Evolutionary conservation across 2,888 invertebrate species (phyloP).

Genomic region (Noctua janthina): DNA sequence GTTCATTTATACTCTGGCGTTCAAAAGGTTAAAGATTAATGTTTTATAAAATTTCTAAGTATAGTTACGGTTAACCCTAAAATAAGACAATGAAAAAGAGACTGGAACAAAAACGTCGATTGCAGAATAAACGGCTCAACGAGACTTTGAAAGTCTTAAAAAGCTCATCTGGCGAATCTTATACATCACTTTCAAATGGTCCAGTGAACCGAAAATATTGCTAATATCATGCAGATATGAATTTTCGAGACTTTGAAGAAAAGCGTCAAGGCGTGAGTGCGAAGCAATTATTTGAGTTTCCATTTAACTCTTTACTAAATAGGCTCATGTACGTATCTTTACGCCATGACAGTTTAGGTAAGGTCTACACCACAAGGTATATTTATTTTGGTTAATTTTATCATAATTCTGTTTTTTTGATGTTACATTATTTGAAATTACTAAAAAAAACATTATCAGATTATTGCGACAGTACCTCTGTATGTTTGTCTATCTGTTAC

Average conservation of each 20-base stretch:
- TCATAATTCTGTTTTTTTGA: background rate
- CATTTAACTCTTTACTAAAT: constrained; percentile 8
- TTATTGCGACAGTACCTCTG: background rate
- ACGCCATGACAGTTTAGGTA: constrained; percentile 3
- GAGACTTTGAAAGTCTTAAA: constrained; percentile 29
- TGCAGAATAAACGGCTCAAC: constrained; percentile 30
- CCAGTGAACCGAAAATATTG: constrained; percentile 47
- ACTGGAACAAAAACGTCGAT: constrained; percentile 24
- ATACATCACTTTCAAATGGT: constrained; percentile 25
- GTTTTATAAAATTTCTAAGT: background rate
- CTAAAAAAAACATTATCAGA: background rate
- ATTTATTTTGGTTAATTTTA: background rate
- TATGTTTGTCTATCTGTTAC: background rate
- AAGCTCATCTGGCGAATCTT: constrained; percentile 23
- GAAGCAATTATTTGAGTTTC: constrained; percentile 22
- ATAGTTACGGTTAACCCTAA: background rate
- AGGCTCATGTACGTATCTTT: background rate
- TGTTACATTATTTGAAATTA: background rate
- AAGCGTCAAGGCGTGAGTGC: constrained; percentile 9
- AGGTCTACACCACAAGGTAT: background rate
- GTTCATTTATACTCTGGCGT: too few relatives aligned
- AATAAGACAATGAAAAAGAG: background rate
- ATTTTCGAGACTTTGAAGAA: constrained; percentile 30
- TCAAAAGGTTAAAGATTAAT: background rate
- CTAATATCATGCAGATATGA: constrained; percentile 38